Percentiles rank a stretch among this genome's conserved stretches.
Evolutionary conservation across 2,797 vertebrate species (phyloP).

Genomic region (Graptemys geographica): DNA sequence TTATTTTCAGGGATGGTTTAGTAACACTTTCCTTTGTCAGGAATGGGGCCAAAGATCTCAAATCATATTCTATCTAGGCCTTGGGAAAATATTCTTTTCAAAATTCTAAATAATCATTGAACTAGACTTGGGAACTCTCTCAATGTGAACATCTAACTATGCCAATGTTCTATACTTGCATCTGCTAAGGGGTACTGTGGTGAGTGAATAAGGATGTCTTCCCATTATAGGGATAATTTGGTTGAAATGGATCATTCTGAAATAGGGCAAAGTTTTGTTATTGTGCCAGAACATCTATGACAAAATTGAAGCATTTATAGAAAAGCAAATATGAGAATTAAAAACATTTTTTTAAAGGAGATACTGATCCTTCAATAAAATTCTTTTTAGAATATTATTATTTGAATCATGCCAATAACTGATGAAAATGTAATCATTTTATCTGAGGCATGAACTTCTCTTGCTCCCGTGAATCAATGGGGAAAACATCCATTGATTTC

Average conservation of each 20-base stretch:
- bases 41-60: neutral
- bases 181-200: neutral
- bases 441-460: conserved; percentile 20
- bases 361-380: neutral
- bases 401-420: neutral
- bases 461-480: conserved; percentile 8
- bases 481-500: conserved; percentile 41
- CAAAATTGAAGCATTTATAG: conserved; percentile 2
- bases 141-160: neutral
- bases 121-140: neutral
- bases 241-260: neutral
- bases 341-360: neutral
- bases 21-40: no score
- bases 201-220: neutral
- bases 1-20: no score
- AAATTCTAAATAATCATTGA: neutral
- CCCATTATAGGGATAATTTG: neutral
- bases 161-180: neutral
- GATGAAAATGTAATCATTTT: conserved; percentile 30
- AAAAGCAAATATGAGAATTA: neutral
- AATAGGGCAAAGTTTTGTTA: neutral
- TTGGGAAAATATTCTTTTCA: neutral
- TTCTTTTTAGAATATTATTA: neutral
- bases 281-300: neutral
- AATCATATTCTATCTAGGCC: neutral